These are phyloP conservation scores for Peromyscus aztecus DNA, from an alignment of 2,797 vertebrate species.

Conservation along the genomic window DNA sequence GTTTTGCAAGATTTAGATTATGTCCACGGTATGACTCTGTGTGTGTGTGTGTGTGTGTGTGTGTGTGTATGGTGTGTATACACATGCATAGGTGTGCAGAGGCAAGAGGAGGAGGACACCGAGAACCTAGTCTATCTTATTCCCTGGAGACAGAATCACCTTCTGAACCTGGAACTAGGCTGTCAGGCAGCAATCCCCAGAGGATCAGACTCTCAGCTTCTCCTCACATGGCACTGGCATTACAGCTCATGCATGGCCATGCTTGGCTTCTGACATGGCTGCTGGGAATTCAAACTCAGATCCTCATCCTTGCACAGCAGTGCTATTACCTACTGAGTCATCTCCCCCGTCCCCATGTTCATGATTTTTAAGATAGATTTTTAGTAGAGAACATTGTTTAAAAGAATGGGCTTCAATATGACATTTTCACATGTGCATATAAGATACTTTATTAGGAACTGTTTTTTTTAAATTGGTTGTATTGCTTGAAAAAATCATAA, in stretches of 20 bases:
- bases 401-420: not conserved
- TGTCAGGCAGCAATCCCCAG: not conserved
- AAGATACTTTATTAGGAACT: not conserved
- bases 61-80: not conserved
- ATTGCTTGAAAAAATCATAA: conserved; percentile 54
- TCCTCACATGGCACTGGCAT: not conserved
- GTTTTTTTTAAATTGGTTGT: not conserved
- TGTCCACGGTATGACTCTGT: not conserved
- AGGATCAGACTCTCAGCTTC: too few species aligned
- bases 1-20: not conserved
- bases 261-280: too few species aligned
- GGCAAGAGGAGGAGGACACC: not conserved
- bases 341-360: not conserved
- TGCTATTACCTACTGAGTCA: not conserved
- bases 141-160: not conserved
- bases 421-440: not conserved
- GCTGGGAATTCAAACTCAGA: not conserved
- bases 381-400: not conserved
- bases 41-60: not conserved
- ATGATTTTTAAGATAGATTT: not conserved
- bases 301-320: not conserved
- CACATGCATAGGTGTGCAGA: not conserved
- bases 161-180: not conserved
- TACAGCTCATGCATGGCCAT: not conserved
- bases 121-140: not conserved